Evolutionary conservation across 2,797 vertebrate genomes (phyloP), one percentile per base, ranked within the genome.

Genomic region (Cyprinella venusta): DNA sequence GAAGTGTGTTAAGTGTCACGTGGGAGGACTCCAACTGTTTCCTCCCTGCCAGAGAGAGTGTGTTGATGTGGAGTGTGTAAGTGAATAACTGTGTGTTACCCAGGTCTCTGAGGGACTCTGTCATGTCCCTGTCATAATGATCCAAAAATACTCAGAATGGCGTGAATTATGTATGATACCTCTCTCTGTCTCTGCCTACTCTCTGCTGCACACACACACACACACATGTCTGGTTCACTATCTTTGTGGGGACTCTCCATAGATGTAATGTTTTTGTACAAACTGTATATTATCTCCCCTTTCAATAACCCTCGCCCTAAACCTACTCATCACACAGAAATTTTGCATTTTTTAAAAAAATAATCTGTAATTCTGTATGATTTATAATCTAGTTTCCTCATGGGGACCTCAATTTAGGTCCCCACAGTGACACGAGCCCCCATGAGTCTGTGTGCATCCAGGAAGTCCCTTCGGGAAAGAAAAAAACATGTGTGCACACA

Each of bases 111-210:
- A 82, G 75, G 69, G 83, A 82, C 77, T 83, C 79, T 84, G 85
- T 88, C 85, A 87, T 84, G 83, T 84, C 54, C 64, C 74, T 85
- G 87, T 87, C 85, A 83, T 48, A 83, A 65, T 76, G 70, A 88
- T 87, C 87, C 81, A 38, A 88, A 88, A 88, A 88, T 87, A 87
- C 81, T 88, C 81, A 68, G 76, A 87, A 79, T 79, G 84, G 76
- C 19, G 70, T 85, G 81, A 85, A 86, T 84, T 82, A 85, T 88
- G 81, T 79, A 88, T 87, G 81, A 87, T 79, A 85, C 84, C 79
- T 78, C 30, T 85, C 81, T 90, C 84, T 87, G 67, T 88, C 64
- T 56, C 85, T 83, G 76, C 59, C 81, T 71, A 80, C 74, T 83
- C 54, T 64, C n/a, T 50, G 76, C 30, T 72, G 7, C 24, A n/a